phyloP scores from a whole-genome alignment of 2,113 vertebrate species.

The Pseudopodoces humilis region DNA sequence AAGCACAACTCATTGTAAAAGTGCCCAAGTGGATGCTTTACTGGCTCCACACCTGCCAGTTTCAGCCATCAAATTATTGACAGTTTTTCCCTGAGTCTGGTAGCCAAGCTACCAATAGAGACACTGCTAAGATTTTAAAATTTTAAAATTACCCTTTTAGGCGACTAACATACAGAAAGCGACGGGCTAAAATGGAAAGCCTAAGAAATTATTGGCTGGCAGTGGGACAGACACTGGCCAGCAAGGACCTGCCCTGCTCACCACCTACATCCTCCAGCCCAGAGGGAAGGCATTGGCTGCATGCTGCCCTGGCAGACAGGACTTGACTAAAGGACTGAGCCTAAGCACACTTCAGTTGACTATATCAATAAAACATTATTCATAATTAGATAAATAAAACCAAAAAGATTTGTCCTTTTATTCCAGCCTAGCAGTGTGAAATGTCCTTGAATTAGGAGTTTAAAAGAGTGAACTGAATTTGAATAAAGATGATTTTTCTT shows the following conservation, averaged over 20 bases:
- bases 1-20: neutral
- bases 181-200: accelerated
- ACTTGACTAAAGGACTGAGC: neutral
- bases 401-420: neutral
- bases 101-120: neutral
- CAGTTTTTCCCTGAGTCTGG: neutral
- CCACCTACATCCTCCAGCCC: accelerated
- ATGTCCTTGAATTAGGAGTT: neutral
- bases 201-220: neutral
- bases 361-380: neutral
- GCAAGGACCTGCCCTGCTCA: neutral
- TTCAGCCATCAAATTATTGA: neutral
- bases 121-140: neutral
- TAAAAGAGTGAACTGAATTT: neutral
- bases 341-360: neutral
- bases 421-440: neutral
- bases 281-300: neutral
- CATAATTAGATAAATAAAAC: neutral
- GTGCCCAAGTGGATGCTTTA: neutral
- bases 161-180: neutral
- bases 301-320: neutral
- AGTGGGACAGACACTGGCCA: too few relatives aligned
- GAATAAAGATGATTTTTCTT: neutral
- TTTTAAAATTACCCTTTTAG: neutral
- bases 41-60: neutral